A percentile compares a stretch with the other conserved stretches of the same genome.
These are phyloP conservation scores for Crossocerus cetratus DNA, from an alignment of 2,888 invertebrate species.

Conservation along the genomic window DNA sequence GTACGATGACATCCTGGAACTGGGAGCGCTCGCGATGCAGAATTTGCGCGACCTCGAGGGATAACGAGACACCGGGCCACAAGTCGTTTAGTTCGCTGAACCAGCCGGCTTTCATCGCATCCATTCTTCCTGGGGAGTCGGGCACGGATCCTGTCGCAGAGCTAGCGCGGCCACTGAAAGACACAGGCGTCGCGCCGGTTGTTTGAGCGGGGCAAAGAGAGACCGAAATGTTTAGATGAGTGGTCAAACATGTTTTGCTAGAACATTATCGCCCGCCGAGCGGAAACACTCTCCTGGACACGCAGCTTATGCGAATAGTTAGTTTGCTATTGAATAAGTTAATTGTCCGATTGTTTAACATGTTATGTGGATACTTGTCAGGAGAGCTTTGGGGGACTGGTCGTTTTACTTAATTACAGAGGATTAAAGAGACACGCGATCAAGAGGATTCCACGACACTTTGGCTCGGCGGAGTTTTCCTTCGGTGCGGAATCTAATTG, in stretches of 20 bases:
- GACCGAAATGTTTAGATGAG: constrained; percentile 43
- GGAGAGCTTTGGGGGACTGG: no score
- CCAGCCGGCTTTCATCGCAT: constrained; percentile 89
- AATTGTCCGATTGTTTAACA: no score
- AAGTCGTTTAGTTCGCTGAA: constrained; percentile 94
- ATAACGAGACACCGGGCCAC: constrained; percentile 94
- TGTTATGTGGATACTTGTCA: no score
- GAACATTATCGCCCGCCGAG: constrained; percentile 8
- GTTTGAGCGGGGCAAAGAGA: constrained; percentile 39
- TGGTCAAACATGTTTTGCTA: constrained; percentile 57
- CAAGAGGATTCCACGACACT: no score
- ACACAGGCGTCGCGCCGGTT: constrained; percentile 22
- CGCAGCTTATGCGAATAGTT: no score
- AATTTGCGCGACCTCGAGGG: constrained; percentile 89
- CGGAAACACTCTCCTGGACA: not conserved
- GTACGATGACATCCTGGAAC: constrained; percentile 90
- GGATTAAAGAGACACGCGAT: no score
- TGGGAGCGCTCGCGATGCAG: constrained; percentile 88
- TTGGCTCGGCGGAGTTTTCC: no score
- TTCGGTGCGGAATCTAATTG: no score
- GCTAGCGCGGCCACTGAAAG: constrained; percentile 38
- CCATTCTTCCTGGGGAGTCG: constrained; percentile 78
- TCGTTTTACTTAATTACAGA: no score
- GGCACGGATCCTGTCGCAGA: no score
- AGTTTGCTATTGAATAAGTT: no score